Percentiles rank a stretch among this genome's conserved stretches.
Evolutionary conservation across 2,113 vertebrate species (phyloP).

Genomic region (Taxidea taxus): DNA sequence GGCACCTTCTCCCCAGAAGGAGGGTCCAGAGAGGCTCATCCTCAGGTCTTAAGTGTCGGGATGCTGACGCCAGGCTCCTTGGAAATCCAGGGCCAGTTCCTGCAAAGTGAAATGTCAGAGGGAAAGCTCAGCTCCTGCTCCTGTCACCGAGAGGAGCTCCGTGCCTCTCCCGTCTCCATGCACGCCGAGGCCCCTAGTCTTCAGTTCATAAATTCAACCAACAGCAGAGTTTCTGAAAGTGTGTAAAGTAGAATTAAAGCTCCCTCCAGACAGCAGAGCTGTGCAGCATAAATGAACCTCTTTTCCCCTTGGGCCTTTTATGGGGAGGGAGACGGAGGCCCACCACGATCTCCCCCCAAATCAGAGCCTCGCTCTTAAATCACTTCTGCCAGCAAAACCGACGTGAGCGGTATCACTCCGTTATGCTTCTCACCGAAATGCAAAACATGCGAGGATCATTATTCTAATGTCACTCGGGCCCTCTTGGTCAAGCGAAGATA

Average conservation of each 20-base stretch:
- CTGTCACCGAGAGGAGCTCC: not conserved
- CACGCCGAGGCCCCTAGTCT: slow-evolving; percentile 29
- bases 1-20: fast-evolving
- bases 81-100: fast-evolving
- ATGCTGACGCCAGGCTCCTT: fast-evolving
- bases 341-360: slow-evolving; percentile 45
- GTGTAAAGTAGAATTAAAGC: slow-evolving; percentile 70
- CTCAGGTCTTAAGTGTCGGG: fast-evolving
- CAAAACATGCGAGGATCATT: slow-evolving; percentile 57
- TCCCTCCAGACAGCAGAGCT: slow-evolving; percentile 74
- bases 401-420: slow-evolving; percentile 45
- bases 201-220: slow-evolving; percentile 74
- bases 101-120: fast-evolving
- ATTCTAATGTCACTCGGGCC: slow-evolving; percentile 59
- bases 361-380: slow-evolving; percentile 55
- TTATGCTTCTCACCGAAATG: slow-evolving; percentile 57
- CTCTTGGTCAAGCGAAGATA: slow-evolving; percentile 64
- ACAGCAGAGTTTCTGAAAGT: slow-evolving; percentile 70
- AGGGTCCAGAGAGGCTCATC: fast-evolving
- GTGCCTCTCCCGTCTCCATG: slow-evolving; percentile 41
- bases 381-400: not conserved
- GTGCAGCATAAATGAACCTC: slow-evolving; percentile 57
- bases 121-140: not conserved
- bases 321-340: slow-evolving; percentile 40
- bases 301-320: slow-evolving; percentile 66